These are phyloP conservation scores for Hirtodrosophila cameraria DNA, from an alignment of 2,888 invertebrate species.

Conservation along the genomic window DNA sequence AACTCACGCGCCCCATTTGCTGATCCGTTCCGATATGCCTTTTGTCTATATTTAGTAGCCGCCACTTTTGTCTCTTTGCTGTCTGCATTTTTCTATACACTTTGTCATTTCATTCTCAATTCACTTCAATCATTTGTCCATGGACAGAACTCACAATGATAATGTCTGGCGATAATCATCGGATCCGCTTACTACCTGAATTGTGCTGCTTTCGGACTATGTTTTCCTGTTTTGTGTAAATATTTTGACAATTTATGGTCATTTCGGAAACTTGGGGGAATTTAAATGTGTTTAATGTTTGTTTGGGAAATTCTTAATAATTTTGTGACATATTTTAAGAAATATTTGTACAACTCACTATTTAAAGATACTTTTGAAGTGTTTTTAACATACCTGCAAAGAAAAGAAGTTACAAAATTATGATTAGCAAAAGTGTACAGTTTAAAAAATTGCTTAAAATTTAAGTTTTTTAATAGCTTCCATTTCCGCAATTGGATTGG, in stretches of 20 bases:
- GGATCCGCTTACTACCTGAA: slow-evolving; percentile 20
- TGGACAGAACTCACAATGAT: slow-evolving; percentile 16
- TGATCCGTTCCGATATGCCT: slow-evolving; percentile 13
- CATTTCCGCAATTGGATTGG: neutral
- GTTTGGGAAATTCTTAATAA: neutral
- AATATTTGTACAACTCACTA: slow-evolving; percentile 14
- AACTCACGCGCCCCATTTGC: slow-evolving; percentile 16
- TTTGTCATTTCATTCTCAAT: slow-evolving; percentile 48
- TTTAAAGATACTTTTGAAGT: neutral
- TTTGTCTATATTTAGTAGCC: slow-evolving; percentile 72
- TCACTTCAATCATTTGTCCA: slow-evolving; percentile 49
- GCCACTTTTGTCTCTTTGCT: slow-evolving; percentile 42
- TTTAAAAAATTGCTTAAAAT: slow-evolving; percentile 3
- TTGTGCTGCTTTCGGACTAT: neutral
- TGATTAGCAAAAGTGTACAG: slow-evolving; percentile 20
- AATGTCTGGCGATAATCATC: slow-evolving; percentile 30
- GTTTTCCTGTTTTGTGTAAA: slow-evolving; percentile 15
- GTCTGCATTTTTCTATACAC: slow-evolving; percentile 47
- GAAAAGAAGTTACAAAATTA: slow-evolving; percentile 19
- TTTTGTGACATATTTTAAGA: neutral
- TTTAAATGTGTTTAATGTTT: slow-evolving; percentile 11
- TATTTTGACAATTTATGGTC: slow-evolving; percentile 58
- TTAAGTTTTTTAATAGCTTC: slow-evolving; percentile 31
- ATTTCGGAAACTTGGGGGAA: slow-evolving; percentile 5
- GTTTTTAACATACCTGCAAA: slow-evolving; percentile 62